Evolutionary conservation across 1,140 invertebrate genomes (phyloP), one percentile per base, ranked within the genome.

Genomic region (Leptinotarsa undecemlineata): DNA sequence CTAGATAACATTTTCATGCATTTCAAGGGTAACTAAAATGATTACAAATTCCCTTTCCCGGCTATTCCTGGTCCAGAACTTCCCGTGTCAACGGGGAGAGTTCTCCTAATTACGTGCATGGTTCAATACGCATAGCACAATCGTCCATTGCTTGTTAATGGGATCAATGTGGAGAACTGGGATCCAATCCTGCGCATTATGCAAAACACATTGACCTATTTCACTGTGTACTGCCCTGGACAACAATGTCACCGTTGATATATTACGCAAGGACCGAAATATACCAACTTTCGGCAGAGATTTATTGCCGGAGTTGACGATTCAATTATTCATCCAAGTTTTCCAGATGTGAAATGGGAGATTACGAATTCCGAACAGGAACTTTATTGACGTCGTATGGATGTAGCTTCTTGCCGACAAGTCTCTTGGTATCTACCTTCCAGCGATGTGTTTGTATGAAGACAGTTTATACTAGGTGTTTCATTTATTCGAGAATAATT

Each of bases 161-260:
- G 78, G 78, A 80, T 80, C 78, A 80, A 80, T 80, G 78, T 78
- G 60, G 74, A 76, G 68, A 62, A 71, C 74, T 69, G 74, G 77
- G 77, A 76, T 78, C 70, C 48, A 80, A 80, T 80, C 78, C 74
- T 80, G 78, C 78, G 78, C 78, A 74, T 78, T 80, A 80, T 80
- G 78, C 75, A 80, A 80, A 80, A 75, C 78, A 80, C 77, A 75
- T 78, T 80, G 78, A 80, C 78, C 78, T 80, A 80, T 78, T 76
- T 80, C 72, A 47, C 13, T 42, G 66, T 75, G 48, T 76, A 76
- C 74, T 75, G 74, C 68, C 74, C 74, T 72, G 74, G 74, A 75
- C 74, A 75, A 75, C 74, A 66, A 21, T 75, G 68, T 71, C 74
- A 75, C 64, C 68, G 21, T 70, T 47, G 20, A 74, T 74, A 47